These are phyloP conservation scores for Xiphophorus birchmanni DNA, from an alignment of 2,797 vertebrate genomes.

Conservation along the genomic window DNA sequence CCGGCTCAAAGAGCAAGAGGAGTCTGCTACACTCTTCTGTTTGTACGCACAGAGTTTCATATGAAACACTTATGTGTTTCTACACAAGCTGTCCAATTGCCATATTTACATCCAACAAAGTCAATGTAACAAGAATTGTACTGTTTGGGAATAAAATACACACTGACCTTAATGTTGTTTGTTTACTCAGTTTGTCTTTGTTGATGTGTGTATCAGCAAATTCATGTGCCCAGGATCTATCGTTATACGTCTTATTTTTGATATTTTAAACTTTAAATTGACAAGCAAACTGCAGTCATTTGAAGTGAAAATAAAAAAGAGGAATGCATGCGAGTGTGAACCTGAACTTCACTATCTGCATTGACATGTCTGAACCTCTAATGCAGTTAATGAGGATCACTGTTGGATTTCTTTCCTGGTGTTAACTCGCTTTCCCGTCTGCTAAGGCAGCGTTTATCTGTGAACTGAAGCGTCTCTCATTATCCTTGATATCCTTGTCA, in stretches of 20 bases:
- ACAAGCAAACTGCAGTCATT: background rate
- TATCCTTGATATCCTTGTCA: background rate
- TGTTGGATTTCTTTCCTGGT: constrained; percentile 16
- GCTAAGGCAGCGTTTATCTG: constrained; percentile 9
- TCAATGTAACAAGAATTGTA: constrained; percentile 72
- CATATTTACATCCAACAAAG: constrained; percentile 61
- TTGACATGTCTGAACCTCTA: constrained; percentile 9
- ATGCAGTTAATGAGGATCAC: constrained; percentile 38
- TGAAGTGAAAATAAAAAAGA: background rate
- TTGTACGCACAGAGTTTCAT: constrained; percentile 51
- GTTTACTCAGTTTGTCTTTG: constrained; percentile 19
- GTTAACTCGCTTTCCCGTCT: constrained; percentile 20
- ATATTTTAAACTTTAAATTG: background rate
- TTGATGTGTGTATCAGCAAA: background rate
- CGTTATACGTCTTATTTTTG: background rate
- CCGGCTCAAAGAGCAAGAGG: constrained; percentile 39
- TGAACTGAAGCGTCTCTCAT: constrained; percentile 1
- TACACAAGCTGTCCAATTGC: constrained; percentile 58
- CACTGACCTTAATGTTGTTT: constrained; percentile 52
- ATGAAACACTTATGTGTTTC: constrained; percentile 50
- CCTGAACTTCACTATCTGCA: background rate
- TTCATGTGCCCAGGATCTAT: background rate
- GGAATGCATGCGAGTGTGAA: background rate
- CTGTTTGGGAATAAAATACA: constrained; percentile 74
- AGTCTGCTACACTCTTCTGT: constrained; percentile 45